A percentile compares a stretch with the other conserved stretches of the same genome.
phyloP scores from a whole-genome alignment of 2,888 invertebrate genomes.

The Oligia strigilis region DNA sequence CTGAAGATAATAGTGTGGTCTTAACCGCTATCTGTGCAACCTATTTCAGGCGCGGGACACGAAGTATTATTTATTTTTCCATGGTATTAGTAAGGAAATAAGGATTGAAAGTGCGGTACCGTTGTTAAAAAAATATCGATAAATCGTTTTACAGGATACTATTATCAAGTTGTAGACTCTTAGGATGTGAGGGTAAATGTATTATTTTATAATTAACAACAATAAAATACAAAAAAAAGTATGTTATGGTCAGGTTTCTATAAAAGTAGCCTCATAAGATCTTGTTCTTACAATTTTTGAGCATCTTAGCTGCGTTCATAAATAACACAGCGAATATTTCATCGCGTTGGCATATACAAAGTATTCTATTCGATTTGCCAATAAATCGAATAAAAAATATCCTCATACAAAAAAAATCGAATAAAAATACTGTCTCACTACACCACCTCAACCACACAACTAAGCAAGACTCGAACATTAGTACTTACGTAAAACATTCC shows the following conservation, averaged over 20 bases:
- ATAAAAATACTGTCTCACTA: constrained; percentile 6
- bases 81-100: neutral
- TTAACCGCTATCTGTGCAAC: neutral
- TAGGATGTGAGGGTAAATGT: neutral
- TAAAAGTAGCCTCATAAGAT: neutral
- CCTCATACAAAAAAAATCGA: neutral
- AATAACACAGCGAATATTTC: neutral
- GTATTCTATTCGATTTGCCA: neutral
- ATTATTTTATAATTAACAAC: neutral
- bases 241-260: neutral
- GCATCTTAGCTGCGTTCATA: neutral
- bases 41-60: neutral
- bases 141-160: neutral
- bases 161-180: neutral
- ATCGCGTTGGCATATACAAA: neutral
- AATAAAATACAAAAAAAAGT: neutral
- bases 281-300: neutral
- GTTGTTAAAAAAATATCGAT: constrained; percentile 1
- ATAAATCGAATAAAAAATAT: neutral
- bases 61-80: neutral
- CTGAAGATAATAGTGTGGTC: neutral
- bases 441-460: constrained; percentile 38
- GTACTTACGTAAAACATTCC: constrained; percentile 69
- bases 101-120: constrained; percentile 4
- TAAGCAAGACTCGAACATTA: constrained; percentile 46